phyloP scores from a whole-genome alignment of 2,888 invertebrate genomes.

The Ellobium chinense region DNA sequence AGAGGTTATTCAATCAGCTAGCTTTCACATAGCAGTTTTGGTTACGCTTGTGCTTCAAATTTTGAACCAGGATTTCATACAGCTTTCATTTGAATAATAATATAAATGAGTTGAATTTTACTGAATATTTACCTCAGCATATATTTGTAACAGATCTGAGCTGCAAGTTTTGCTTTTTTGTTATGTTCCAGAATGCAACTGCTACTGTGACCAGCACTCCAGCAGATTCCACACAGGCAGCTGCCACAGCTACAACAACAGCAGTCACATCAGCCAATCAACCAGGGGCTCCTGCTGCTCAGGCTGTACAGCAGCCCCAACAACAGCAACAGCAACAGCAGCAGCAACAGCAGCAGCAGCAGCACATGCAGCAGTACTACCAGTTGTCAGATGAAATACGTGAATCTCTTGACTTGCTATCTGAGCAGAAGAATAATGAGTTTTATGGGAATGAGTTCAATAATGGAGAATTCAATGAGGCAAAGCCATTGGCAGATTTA shows the following conservation, averaged over 20 bases:
- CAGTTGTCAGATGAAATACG: conserved; percentile 47
- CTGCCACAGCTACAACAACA: background rate
- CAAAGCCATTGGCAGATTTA: conserved; percentile 51
- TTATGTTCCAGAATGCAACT: conserved; percentile 13
- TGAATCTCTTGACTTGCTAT: conserved; percentile 46
- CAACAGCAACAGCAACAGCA: conserved; percentile 42
- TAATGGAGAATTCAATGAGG: conserved; percentile 48
- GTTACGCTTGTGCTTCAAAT: no score
- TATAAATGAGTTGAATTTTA: no score
- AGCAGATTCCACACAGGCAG: conserved; percentile 46
- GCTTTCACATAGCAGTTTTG: no score
- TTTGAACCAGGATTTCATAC: no score
- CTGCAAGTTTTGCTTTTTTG: no score
- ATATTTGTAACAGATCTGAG: no score
- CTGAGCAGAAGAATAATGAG: conserved; percentile 47
- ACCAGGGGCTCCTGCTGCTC: background rate
- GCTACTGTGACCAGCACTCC: conserved; percentile 29
- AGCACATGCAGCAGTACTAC: conserved; percentile 49
- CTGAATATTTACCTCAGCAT: no score
- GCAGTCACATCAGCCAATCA: background rate
- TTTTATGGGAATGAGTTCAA: conserved; percentile 49
- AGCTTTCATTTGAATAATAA: no score
- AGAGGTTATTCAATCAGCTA: no score
- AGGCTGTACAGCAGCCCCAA: conserved; percentile 34
- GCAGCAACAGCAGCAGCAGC: conserved; percentile 46